Percentiles rank a stretch among this genome's conserved stretches.
phyloP scores from a whole-genome alignment of 2,797 vertebrate genomes.

The Mormyrus hasselquistii region DNA sequence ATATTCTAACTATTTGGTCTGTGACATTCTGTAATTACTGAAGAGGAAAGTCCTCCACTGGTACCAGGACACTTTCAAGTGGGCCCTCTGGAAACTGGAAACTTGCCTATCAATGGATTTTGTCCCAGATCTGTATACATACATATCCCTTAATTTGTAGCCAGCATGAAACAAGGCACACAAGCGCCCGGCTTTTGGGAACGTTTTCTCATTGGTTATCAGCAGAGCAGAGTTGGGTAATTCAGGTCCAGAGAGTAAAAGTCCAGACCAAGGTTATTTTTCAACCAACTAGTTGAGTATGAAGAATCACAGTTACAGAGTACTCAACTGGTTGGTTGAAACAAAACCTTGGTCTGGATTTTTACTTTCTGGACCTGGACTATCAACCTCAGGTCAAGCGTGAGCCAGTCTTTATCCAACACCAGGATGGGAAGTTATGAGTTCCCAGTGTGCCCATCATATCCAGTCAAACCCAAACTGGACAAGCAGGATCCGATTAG shows the following conservation, averaged over 20 bases:
- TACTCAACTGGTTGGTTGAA: neutral
- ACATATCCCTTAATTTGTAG: neutral
- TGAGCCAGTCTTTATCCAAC: neutral
- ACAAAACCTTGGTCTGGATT: neutral
- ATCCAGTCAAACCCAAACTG: neutral
- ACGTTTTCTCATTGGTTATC: neutral
- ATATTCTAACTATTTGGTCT: neutral
- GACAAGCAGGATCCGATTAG: neutral
- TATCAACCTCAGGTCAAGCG: neutral
- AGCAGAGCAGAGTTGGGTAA: neutral
- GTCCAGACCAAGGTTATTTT: neutral
- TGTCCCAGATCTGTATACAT: neutral
- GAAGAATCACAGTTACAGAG: neutral
- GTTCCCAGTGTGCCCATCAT: neutral
- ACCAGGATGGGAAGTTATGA: neutral
- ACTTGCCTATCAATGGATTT: neutral
- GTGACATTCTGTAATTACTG: neutral
- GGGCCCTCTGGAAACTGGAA: neutral
- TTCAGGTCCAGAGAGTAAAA: neutral
- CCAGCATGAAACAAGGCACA: neutral
- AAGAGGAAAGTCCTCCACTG: neutral
- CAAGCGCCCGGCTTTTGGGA: neutral
- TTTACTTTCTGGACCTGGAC: neutral
- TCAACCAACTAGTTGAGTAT: neutral
- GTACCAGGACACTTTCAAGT: neutral